Evolutionary conservation across 2,888 invertebrate genomes (phyloP).

Genomic region (Trichopoda pennipes): DNA sequence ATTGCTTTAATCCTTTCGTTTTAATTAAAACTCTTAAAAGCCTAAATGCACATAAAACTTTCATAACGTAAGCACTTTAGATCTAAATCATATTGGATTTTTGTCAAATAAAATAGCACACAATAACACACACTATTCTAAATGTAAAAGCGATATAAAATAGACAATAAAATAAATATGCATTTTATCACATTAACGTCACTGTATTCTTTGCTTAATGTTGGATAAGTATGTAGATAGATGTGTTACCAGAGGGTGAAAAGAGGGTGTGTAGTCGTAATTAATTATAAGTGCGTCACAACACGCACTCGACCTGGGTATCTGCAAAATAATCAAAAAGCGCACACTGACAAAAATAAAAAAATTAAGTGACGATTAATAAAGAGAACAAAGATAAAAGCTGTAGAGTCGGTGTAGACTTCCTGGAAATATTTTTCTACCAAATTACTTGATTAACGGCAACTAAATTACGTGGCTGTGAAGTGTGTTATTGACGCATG

Average conservation of each 20-base stretch:
- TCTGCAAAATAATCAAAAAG: no score
- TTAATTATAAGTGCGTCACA: constrained; percentile 25
- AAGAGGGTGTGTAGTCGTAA: background rate
- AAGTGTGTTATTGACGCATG: no score
- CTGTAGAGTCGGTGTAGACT: no score
- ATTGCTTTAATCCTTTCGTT: background rate
- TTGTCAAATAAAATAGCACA: background rate
- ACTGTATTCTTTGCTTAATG: background rate
- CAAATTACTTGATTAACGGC: no score
- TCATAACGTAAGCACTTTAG: background rate
- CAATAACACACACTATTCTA: background rate
- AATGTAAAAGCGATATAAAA: background rate
- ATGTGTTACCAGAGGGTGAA: background rate
- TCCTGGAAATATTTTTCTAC: no score
- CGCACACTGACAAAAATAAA: no score
- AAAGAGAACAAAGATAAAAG: no score
- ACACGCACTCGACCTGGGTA: no score
- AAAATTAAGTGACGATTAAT: no score
- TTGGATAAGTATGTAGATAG: background rate
- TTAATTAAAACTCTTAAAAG: constrained; percentile 10
- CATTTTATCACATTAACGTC: background rate
- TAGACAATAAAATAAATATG: constrained; percentile 12
- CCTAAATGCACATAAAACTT: constrained; percentile 4
- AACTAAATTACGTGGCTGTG: no score
- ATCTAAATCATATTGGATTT: no score